Evolutionary conservation across 1,140 invertebrate genomes (phyloP).

Genomic region (Brachionus manjavacas): DNA sequence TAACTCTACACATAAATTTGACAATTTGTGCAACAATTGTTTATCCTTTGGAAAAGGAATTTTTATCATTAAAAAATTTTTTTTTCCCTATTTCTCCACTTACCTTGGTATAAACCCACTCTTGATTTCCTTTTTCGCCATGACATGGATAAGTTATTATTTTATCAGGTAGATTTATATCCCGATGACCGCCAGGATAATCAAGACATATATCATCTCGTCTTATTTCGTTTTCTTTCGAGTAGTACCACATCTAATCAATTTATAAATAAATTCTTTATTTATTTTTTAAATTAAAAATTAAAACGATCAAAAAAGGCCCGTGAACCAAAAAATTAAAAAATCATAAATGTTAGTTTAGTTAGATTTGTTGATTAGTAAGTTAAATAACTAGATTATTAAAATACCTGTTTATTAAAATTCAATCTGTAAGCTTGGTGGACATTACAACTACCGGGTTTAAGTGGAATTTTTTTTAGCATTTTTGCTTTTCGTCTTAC

Average conservation of each 20-base stretch:
- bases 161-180: conserved; percentile 48
- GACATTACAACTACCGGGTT: conserved; percentile 19
- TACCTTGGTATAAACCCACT: conserved; percentile 38
- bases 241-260: conserved; percentile 28
- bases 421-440: not conserved
- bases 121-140: conserved; percentile 58
- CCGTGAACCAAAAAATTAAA: not conserved
- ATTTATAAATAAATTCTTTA: not conserved
- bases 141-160: conserved; percentile 91
- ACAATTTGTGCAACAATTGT: conserved; percentile 23
- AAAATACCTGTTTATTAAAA: conserved; percentile 37
- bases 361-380: not conserved
- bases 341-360: not conserved
- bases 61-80: not conserved
- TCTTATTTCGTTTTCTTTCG: conserved; percentile 69
- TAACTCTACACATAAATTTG: conserved; percentile 17
- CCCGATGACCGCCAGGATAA: conserved; percentile 73
- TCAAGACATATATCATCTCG: conserved; percentile 93
- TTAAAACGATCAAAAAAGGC: conserved; percentile 33
- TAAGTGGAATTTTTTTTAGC: conserved; percentile 16
- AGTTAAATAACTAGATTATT: not conserved
- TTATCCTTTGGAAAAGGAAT: conserved; percentile 31
- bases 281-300: not conserved
- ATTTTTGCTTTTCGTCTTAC: conserved; percentile 31
- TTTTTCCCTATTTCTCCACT: not conserved